Percentiles rank a stretch among this genome's conserved stretches.
These are phyloP conservation scores for Pseudococcus jackbeardsleyi DNA, from an alignment of 2,888 invertebrate genomes.

Conservation along the genomic window DNA sequence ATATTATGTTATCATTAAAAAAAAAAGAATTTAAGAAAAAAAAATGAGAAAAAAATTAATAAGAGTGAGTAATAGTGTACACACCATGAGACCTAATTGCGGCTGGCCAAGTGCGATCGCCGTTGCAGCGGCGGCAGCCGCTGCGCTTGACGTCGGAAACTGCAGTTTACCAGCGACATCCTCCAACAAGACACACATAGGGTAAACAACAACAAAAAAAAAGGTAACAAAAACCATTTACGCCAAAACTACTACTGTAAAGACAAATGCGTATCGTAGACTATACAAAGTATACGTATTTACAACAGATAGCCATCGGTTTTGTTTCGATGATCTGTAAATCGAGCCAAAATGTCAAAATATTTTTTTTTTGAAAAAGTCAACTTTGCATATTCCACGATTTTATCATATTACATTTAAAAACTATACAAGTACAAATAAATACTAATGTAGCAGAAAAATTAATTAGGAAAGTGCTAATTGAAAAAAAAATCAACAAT, in stretches of 20 bases:
- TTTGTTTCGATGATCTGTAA: neutral
- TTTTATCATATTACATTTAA: conserved; percentile 53
- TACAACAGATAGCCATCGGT: neutral
- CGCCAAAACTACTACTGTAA: conserved; percentile 65
- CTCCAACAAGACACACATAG: conserved; percentile 65
- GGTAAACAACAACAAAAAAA: conserved; percentile 62
- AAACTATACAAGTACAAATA: conserved; percentile 48
- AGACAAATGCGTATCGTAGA: conserved; percentile 55
- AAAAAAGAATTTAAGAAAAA: conserved; percentile 6
- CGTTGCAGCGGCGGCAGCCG: conserved; percentile 68
- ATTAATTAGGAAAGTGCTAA: conserved; percentile 19
- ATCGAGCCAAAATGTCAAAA: neutral
- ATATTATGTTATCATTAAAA: conserved; percentile 13
- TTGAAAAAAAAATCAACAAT: conserved; percentile 23
- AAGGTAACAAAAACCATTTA: conserved; percentile 61
- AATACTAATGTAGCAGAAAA: conserved; percentile 58
- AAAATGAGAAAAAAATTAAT: conserved; percentile 15
- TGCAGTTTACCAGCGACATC: conserved; percentile 75
- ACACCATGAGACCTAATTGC: conserved; percentile 72
- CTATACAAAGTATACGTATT: conserved; percentile 29
- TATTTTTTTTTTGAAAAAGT: neutral
- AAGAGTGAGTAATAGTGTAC: conserved; percentile 65
- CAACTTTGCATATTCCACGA: conserved; percentile 31
- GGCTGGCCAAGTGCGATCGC: conserved; percentile 75
- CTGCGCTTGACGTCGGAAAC: conserved; percentile 71